phyloP scores from a whole-genome alignment of 2,113 vertebrate species.

The Oreochromis spilurus region DNA sequence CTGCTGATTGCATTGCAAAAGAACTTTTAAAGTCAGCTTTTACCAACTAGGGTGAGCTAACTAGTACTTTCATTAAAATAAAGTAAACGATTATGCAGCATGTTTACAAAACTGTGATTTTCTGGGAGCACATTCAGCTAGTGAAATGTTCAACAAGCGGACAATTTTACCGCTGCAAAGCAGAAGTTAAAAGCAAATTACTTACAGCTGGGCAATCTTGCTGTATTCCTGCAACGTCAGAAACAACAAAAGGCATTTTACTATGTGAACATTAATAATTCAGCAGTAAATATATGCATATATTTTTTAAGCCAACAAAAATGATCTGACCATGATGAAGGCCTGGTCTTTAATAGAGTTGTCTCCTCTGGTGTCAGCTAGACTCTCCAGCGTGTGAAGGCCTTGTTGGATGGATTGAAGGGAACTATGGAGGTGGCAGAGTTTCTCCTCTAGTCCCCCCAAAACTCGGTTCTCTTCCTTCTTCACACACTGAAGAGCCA shows the following conservation, averaged over 20 bases:
- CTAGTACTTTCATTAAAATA: not conserved
- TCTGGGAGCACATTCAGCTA: not conserved
- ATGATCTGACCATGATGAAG: slow-evolving; percentile 65
- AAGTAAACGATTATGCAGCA: not conserved
- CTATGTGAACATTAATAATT: not conserved
- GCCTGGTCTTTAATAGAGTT: slow-evolving; percentile 63
- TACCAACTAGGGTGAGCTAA: not conserved
- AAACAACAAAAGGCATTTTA: not conserved
- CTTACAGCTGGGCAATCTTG: slow-evolving; percentile 67
- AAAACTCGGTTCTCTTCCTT: slow-evolving; percentile 65
- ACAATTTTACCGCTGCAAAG: not conserved
- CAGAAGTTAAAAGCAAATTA: not conserved
- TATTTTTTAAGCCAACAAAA: not conserved
- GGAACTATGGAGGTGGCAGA: slow-evolving; percentile 43
- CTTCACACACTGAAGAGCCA: slow-evolving; percentile 57
- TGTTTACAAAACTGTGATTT: not conserved
- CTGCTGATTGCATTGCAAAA: not conserved
- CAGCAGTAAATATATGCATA: not conserved
- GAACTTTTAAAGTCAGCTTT: not conserved
- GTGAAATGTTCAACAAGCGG: not conserved
- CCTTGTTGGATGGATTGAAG: slow-evolving; percentile 54
- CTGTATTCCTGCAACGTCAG: slow-evolving; percentile 68
- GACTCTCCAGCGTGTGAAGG: slow-evolving; percentile 52
- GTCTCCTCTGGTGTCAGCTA: slow-evolving; percentile 60
- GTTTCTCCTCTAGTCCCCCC: slow-evolving; percentile 61